Evolutionary conservation across 2,888 invertebrate genomes (phyloP), one percentile per base, ranked within the genome.

Genomic region (Laothoe populi): DNA sequence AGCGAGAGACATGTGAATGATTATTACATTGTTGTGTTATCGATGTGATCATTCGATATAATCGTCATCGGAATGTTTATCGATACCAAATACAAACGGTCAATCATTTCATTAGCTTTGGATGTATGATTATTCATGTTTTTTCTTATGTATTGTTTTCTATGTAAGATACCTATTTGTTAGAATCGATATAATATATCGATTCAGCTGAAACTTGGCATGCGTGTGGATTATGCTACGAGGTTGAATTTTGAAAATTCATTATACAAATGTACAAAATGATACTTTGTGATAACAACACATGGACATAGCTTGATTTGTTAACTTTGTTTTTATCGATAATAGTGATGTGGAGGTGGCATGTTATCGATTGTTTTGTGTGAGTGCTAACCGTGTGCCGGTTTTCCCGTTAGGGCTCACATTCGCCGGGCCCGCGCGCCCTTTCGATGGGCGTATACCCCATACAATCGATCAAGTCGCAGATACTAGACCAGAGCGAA

Each of bases 361-460:
- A 91, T 91, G 90, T 83, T 72, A 74, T 78, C 85, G 86, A 86
- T 83, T 86, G 88, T 88, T 82, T 88, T 89, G 89, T 92, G 92
- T 93, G 91, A 94, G 93, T 94, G 95, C 95, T 92, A 93, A 94
- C 93, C 83, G 91, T 91, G 87, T 91, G 86, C 82, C 88, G 93
- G 90, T 89, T 92, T 90, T 89, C 88, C 87, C 82, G 87, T 86
- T 93, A 97, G 97, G 97, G 98, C 93, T 96, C 97, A 85, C 97
- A 97, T 93, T 97, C 98, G 92, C 98, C 98, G 89, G 97, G 97
- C 94, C 97, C 97, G 90, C 96, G 97, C 90, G 96, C 96, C 88
- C 95, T 97, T 81, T 96, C 97, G 81, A 96, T 97, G 96, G 98
- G 98, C 84, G 95, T 96, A 88, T 98, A 96, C 94, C 97, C 97